Base-by-base conservation (phyloP, 2,113 vertebrate species). In the Micronisus gabar region DNA sequence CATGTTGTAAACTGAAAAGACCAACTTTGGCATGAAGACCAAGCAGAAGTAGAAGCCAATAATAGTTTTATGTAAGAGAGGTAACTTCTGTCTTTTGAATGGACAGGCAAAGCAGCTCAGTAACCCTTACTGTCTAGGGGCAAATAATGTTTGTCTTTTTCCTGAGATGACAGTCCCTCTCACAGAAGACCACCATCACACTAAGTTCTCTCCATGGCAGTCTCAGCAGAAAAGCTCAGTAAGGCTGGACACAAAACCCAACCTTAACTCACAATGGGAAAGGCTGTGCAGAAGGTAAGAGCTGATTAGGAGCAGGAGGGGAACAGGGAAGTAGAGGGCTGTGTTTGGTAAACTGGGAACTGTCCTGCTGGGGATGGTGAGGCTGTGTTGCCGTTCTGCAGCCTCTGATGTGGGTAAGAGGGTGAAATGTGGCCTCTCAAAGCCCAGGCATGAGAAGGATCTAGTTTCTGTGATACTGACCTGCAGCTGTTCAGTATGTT, bases 361-460 rank as follows among this genome's bases (percentile, higher is more conserved):
- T 40, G 16, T 50, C 4, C 38, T 75, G 7, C 13, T 26, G 20
- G 13, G 16, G 16, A 26, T 45, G 36, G 13, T 70, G 38, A 88
- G 21, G 7, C 3, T 81, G 30, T 68, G n/a, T 1, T 10, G 5
- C 26, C 43, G 16, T 92, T 75, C 48, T 76, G 32, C 36, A 45
- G 13, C 12, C 26, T 80, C 74, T 9, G 15, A 2, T 8, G 6
- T 13, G 13, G 16, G 8, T 61, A 56, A 52, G 0, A 0, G 17
- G 6, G 30, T 68, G 26, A 80, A 90, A 72, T 23, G 38, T 25
- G 19, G 25, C 13, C 5, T 55, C 26, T 59, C 11, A 9, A 86
- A 90, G 20, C 1, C 25, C 26, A 72, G 12, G 11, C 12, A 30
- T 38, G 4, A 41, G 9, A 72, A 84, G 1, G 6, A 10, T 59